Base-by-base conservation (phyloP, 2,797 vertebrate species). In the Rhabdophis nuchalis region DNA sequence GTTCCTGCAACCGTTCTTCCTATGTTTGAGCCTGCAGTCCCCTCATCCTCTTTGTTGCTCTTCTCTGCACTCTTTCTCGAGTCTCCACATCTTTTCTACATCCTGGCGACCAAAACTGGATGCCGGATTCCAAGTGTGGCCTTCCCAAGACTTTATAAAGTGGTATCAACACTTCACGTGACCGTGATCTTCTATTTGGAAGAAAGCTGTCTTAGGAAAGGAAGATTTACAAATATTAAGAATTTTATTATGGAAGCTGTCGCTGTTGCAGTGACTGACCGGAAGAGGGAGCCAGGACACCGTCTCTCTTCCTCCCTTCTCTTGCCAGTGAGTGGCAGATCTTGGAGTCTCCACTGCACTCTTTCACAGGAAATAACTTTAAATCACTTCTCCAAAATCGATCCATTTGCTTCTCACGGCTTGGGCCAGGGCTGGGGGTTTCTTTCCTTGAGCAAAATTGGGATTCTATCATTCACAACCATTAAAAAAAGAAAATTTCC, bases 271-370 rank as follows among this genome's bases (percentile, higher is more conserved):
- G 20, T 1, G 36, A 77, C 36, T 1, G 18, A 10, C 36, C 72
- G 0, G 8, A 4, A 41, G 72, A 77, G 36, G 72, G 72, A 41
- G 36, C 72, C 72, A 9, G 14, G 72, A 41, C 10, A 10, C 18
- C 18, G 4, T 11, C 8, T 41, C 1, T 77, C 32, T 41, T 23
- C 32, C 68, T 10, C 32, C 32, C n/a, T 10, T 77, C 32, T 2
- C 32, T 2, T 4, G 32, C 68, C 18, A 36, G 36, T 1, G 36
- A 41, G 18, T 20, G 64, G 16, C 11, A 2, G 64, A 16, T 68
- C 2, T 1, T 12, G 7, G 32, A 72, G 7, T 32, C 1, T 7
- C 32, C 32, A 36, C 7, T 3, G 16, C 6, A 1, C 6, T 1
- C 7, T 77, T 77, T 77, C 32, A 11, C 72, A 23, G 18, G 18